Evolutionary conservation across 1,140 invertebrate genomes (phyloP).

Genomic region (Pogonus chalceus): DNA sequence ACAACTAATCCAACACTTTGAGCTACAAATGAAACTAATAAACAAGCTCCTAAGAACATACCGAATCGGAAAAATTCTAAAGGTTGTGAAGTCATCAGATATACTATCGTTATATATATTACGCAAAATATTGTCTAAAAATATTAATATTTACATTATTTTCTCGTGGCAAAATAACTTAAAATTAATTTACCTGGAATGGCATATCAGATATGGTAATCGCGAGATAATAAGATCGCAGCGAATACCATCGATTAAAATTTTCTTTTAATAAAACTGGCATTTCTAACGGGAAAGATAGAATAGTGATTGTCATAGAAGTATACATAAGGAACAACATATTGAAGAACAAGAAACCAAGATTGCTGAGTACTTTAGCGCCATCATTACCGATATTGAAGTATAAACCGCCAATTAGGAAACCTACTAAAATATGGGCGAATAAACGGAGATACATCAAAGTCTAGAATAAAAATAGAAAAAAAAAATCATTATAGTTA

Average conservation of each 20-base stretch:
- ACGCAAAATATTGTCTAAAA: constrained; percentile 77
- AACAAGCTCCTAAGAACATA: constrained; percentile 81
- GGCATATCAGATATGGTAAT: constrained; percentile 93
- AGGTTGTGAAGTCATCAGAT: constrained; percentile 91
- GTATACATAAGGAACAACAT: constrained; percentile 98
- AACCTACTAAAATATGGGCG: constrained; percentile 83
- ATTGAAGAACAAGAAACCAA: constrained; percentile 95
- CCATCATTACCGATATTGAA: constrained; percentile 90
- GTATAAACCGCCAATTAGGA: constrained; percentile 86
- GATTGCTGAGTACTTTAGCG: constrained; percentile 88
- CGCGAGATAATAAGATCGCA: constrained; percentile 90
- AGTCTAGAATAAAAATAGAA: too few species aligned
- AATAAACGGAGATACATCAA: constrained; percentile 88
- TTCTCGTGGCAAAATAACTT: background rate
- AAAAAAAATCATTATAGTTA: too few species aligned
- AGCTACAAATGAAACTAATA: constrained; percentile 88
- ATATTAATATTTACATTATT: constrained; percentile 16
- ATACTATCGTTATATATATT: constrained; percentile 87
- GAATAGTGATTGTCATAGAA: constrained; percentile 94
- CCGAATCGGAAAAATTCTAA: constrained; percentile 69
- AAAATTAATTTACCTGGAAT: constrained; percentile 66
- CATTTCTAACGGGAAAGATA: constrained; percentile 94
- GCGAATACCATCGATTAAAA: constrained; percentile 95
- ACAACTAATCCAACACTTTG: constrained; percentile 92
- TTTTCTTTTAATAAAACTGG: constrained; percentile 90